phyloP scores from a whole-genome alignment of 64 coral and sea anemone species.

The Actinia tenebrosa region DNA sequence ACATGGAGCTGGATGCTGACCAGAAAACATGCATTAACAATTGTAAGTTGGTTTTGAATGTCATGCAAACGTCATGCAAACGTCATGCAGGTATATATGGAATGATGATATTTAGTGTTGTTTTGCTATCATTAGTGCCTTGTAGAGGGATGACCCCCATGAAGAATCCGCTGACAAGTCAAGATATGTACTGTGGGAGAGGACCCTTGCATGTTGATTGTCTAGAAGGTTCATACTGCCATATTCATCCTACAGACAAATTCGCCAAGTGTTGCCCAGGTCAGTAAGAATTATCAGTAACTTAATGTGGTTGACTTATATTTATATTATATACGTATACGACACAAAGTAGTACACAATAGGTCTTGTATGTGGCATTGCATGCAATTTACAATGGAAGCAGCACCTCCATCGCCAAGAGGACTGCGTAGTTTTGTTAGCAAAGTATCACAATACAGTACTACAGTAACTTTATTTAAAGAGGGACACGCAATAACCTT shows the following conservation, averaged over 20 bases:
- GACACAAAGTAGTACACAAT: too few species aligned
- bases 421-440: too few species aligned
- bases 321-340: too few species aligned
- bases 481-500: too few species aligned
- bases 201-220: constrained; percentile 9
- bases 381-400: too few species aligned
- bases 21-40: constrained; percentile 21
- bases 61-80: not conserved
- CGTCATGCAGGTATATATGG: not conserved
- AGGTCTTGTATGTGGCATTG: too few species aligned
- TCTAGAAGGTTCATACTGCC: constrained; percentile 52
- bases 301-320: too few species aligned
- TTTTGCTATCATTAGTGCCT: not conserved
- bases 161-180: constrained; percentile 24
- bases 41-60: not conserved
- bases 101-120: not conserved
- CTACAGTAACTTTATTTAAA: too few species aligned
- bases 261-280: constrained; percentile 72
- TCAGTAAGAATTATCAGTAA: not conserved
- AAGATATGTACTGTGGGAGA: constrained; percentile 62
- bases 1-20: constrained; percentile 50
- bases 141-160: constrained; percentile 40
- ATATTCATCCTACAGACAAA: constrained; percentile 31
- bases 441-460: too few species aligned
- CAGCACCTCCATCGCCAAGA: too few species aligned